Evolutionary conservation across 2,113 vertebrate genomes (phyloP).

Genomic region (Ellobius talpinus): DNA sequence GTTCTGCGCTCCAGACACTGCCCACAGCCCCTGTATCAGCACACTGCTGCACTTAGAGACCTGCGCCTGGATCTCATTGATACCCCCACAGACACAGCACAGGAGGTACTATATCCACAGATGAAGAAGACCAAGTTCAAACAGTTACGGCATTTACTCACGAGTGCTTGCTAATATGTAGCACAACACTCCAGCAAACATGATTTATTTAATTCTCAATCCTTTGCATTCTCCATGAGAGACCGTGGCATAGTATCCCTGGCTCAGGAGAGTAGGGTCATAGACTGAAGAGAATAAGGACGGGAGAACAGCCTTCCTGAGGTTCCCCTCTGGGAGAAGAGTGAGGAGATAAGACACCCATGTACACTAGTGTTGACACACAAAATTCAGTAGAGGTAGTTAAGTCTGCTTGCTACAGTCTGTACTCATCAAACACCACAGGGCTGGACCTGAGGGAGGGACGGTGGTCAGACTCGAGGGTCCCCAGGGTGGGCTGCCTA

Average conservation of each 20-base stretch:
- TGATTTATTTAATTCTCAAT: neutral
- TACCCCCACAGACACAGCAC: neutral
- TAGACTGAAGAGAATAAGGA: neutral
- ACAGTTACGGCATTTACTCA: neutral
- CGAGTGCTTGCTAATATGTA: neutral
- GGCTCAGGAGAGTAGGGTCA: neutral
- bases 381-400: neutral
- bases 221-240: neutral
- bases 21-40: neutral
- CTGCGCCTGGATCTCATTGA: neutral
- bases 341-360: accelerated
- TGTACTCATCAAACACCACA: neutral
- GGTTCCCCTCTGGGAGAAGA: neutral
- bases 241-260: neutral
- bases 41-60: neutral
- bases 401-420: neutral
- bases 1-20: accelerated
- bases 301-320: neutral
- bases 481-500: neutral
- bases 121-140: neutral
- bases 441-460: neutral
- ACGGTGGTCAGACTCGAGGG: neutral
- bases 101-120: neutral
- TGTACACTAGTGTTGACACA: neutral
- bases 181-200: neutral